Conservation (phyloP, 2,797 vertebrate species). For the Esox masquinongy region DNA sequence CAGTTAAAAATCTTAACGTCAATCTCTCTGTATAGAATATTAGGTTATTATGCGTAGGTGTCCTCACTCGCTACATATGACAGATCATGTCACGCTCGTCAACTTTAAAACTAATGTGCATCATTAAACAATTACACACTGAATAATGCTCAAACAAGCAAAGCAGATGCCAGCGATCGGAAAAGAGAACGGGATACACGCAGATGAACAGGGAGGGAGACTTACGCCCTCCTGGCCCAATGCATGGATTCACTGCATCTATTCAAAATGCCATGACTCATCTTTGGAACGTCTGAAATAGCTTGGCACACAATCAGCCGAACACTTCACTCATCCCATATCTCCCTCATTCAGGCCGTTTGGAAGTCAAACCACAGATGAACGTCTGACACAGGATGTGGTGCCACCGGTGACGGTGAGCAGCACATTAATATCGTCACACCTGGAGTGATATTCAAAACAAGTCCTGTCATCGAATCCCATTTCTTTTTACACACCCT, state of each 20-base stretch:
- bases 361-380: slow-evolving; percentile 16
- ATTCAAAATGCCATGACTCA: slow-evolving; percentile 67
- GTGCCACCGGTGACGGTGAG: neutral
- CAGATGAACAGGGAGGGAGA: slow-evolving; percentile 17
- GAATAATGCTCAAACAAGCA: slow-evolving; percentile 52
- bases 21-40: neutral
- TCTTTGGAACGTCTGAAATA: slow-evolving; percentile 58
- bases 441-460: neutral
- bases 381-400: neutral
- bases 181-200: slow-evolving; percentile 22
- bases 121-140: slow-evolving; percentile 26
- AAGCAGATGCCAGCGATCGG: slow-evolving; percentile 11
- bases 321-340: slow-evolving; percentile 38
- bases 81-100: neutral
- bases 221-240: slow-evolving; percentile 44
- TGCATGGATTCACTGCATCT: slow-evolving; percentile 53
- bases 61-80: no score
- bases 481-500: neutral
- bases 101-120: neutral
- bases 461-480: neutral
- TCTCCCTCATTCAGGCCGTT: slow-evolving; percentile 24
- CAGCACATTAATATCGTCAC: neutral
- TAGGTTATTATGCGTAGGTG: neutral
- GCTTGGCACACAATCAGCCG: slow-evolving; percentile 39
- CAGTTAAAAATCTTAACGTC: neutral